phyloP scores from a whole-genome alignment of 2,888 invertebrate species.

The Cordilura impudica region DNA sequence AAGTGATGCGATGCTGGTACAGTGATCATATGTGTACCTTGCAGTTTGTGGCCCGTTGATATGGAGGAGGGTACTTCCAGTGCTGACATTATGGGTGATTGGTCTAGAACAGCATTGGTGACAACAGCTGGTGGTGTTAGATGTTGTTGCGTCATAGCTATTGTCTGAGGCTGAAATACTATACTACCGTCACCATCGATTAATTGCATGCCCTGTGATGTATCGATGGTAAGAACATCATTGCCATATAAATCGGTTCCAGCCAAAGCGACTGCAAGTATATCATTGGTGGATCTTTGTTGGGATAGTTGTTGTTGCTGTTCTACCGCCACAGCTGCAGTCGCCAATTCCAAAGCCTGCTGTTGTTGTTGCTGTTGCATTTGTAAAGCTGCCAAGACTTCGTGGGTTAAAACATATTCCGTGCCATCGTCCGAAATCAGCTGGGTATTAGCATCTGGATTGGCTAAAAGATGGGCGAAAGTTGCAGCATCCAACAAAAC shows the following conservation, averaged over 20 bases:
- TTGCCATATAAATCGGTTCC: conserved; percentile 85
- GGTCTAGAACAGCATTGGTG: conserved; percentile 86
- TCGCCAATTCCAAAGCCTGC: conserved; percentile 38
- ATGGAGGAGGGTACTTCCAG: conserved; percentile 82
- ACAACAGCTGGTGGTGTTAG: conserved; percentile 72
- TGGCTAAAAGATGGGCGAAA: conserved; percentile 62
- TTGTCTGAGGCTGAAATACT: conserved; percentile 66
- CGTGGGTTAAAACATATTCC: conserved; percentile 69
- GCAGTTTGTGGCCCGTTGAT: conserved; percentile 40
- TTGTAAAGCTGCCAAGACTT: conserved; percentile 67
- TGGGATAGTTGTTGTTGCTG: conserved; percentile 66
- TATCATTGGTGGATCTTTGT: conserved; percentile 78
- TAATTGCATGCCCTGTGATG: conserved; percentile 62
- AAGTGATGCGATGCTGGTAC: conserved; percentile 41
- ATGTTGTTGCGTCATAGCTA: conserved; percentile 60
- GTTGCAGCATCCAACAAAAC: conserved; percentile 72
- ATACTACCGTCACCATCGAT: conserved; percentile 64
- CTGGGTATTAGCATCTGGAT: conserved; percentile 65
- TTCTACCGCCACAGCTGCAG: conserved; percentile 31
- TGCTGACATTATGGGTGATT: conserved; percentile 89
- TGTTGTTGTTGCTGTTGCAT: conserved; percentile 62
- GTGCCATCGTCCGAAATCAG: conserved; percentile 72
- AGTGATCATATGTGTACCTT: conserved; percentile 42
- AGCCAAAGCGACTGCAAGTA: conserved; percentile 86
- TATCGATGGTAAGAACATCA: conserved; percentile 68